phyloP scores from a whole-genome alignment of 2,888 invertebrate genomes.

The Dorcus parallelipipedus region DNA sequence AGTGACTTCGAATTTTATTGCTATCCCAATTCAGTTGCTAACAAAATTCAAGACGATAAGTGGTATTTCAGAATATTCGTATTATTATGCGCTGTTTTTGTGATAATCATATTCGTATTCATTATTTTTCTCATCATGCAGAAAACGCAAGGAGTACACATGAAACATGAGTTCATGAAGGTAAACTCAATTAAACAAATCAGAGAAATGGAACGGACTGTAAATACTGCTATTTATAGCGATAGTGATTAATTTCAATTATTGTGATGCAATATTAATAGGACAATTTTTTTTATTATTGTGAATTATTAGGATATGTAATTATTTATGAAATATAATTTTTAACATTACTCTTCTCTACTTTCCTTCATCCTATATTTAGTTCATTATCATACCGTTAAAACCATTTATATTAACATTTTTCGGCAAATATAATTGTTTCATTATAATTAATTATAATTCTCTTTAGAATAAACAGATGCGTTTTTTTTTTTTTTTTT shows the following conservation, averaged over 20 bases:
- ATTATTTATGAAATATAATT: too few relatives aligned
- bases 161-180: constrained; percentile 25
- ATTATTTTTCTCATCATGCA: constrained; percentile 18
- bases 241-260: constrained; percentile 27
- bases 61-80: constrained; percentile 39
- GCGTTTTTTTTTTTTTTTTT: too few relatives aligned
- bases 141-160: constrained; percentile 14
- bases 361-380: too few relatives aligned
- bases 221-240: constrained; percentile 39
- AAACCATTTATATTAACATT: too few relatives aligned
- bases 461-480: too few relatives aligned
- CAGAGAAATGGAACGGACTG: constrained; percentile 35
- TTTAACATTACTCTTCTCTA: too few relatives aligned
- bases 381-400: too few relatives aligned
- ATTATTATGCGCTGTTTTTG: constrained; percentile 30
- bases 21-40: constrained; percentile 35
- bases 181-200: constrained; percentile 34
- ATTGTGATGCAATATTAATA: too few relatives aligned
- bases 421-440: too few relatives aligned
- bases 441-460: too few relatives aligned
- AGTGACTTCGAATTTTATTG: constrained; percentile 44
- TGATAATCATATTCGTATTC: constrained; percentile 20
- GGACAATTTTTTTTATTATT: too few relatives aligned
- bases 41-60: constrained; percentile 30
- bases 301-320: too few relatives aligned